Percentiles rank a stretch among this genome's conserved stretches.
Evolutionary conservation across 1,140 invertebrate species (phyloP).

Genomic region (Oedothorax gibbosus): DNA sequence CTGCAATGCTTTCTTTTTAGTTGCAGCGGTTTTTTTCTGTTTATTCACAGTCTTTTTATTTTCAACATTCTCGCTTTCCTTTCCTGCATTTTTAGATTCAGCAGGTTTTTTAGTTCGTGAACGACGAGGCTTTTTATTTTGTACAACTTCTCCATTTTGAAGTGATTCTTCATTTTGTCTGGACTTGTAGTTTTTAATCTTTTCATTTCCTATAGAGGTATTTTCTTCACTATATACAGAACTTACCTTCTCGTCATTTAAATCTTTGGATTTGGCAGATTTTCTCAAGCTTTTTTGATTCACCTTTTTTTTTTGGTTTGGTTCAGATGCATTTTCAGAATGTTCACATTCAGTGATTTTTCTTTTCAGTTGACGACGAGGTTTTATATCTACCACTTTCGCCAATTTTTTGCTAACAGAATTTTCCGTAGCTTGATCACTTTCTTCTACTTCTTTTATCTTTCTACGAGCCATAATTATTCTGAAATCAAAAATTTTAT

Average conservation of each 20-base stretch:
- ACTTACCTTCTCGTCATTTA: too few species aligned
- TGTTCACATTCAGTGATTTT: background rate
- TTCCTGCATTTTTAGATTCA: background rate
- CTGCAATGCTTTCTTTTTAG: background rate
- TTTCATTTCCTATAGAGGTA: too few species aligned
- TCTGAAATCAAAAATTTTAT: background rate
- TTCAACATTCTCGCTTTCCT: background rate
- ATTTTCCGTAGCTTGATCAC: background rate
- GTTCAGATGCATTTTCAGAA: background rate
- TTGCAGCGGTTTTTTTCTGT: background rate
- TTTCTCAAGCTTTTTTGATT: background rate
- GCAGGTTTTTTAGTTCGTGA: too few species aligned
- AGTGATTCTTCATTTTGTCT: too few species aligned
- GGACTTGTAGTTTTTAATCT: too few species aligned
- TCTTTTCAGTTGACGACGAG: background rate
- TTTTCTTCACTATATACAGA: too few species aligned
- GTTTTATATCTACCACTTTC: background rate
- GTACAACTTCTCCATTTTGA: too few species aligned
- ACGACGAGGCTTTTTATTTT: too few species aligned
- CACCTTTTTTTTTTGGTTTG: background rate
- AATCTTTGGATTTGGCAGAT: too few species aligned
- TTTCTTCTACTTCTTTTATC: conserved; percentile 8
- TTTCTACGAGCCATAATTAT: conserved; percentile 2
- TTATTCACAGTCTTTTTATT: background rate
- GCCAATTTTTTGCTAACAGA: background rate